Base-by-base conservation (phyloP, 2,888 invertebrate species). In the Ennomos erosarius region DNA sequence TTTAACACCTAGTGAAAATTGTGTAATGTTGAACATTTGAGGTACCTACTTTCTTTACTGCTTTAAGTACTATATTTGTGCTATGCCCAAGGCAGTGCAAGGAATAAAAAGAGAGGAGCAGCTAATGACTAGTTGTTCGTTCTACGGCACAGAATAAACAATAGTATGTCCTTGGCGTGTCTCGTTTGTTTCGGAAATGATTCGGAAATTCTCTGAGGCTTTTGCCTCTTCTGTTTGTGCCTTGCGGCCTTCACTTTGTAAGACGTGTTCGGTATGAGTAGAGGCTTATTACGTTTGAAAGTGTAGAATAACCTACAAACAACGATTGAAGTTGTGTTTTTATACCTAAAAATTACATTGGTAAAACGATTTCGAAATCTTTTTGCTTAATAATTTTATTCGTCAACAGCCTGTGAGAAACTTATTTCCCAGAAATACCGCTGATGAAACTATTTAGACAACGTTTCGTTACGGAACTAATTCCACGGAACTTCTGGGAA, bases 101-200 rank as follows among this genome's bases (percentile, higher is more conserved):
- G 55, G 59, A 60, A 65, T 64, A 65, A 64, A 68, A 68, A 64
- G 55, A 62, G 50, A 61, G 55, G 48, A 60, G 51, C 52, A 45
- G 73, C 77, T 81, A 82, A 82, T 82, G 82, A 79, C 70, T 73
- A 60, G 59, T 60, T 70, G 69, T 76, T 81, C 76, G 76, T 71
- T 64, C 46, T 39, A 69, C 62, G 26, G 26, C 26, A 26, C 26
- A 26, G 26, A 26, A 26, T 26, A 26, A 26, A 26, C 26, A 26
- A 26, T 26, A 26, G 26, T 26, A 26, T 6, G 26, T 6, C 6
- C 26, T 6, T 26, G 69, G 68, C 74, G 72, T 54, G 57, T 58
- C 76, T 75, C 75, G 76, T 80, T 78, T 78, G 76, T 79, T 77
- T 72, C 75, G 74, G 80, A 81, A 82, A 79, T 76, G 76, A 71